A percentile compares a stretch with the other conserved stretches of the same genome.
Evolutionary conservation across 92 coral and sea anemone genomes (phyloP).

Genomic region (Palythoa heliodiscus): DNA sequence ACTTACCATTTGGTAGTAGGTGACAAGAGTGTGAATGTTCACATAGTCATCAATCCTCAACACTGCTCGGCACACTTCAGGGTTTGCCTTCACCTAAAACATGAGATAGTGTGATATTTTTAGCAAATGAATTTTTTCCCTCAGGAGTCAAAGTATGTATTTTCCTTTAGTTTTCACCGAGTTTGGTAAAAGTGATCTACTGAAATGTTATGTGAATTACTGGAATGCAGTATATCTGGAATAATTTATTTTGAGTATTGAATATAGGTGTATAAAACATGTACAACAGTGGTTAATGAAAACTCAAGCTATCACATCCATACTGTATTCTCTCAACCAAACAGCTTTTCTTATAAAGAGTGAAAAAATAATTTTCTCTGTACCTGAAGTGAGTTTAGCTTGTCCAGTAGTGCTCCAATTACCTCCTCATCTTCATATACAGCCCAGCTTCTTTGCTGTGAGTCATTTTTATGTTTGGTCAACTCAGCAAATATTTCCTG

Average conservation of each 20-base stretch:
- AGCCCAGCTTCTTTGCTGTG: constrained; percentile 99
- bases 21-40: constrained; percentile 80
- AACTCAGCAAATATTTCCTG: constrained; percentile 68
- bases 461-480: constrained; percentile 89
- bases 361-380: not conserved
- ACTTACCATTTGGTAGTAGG: constrained; percentile 92
- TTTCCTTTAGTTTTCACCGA: too few species aligned
- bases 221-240: too few species aligned
- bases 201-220: too few species aligned
- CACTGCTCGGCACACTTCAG: constrained; percentile 84
- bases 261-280: too few species aligned
- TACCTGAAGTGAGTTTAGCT: constrained; percentile 78
- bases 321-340: not conserved
- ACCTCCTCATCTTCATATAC: constrained; percentile 87
- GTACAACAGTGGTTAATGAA: too few species aligned
- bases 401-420: constrained; percentile 65
- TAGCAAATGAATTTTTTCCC: too few species aligned
- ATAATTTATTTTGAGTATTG: too few species aligned
- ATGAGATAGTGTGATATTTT: not conserved
- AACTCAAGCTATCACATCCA: not conserved
- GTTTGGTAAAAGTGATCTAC: too few species aligned
- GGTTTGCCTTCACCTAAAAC: constrained; percentile 79
- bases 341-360: not conserved
- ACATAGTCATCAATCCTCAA: constrained; percentile 74
- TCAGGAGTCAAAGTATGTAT: too few species aligned